phyloP scores from a whole-genome alignment of 2,113 vertebrate species.

The Oreochromis spilurus region DNA sequence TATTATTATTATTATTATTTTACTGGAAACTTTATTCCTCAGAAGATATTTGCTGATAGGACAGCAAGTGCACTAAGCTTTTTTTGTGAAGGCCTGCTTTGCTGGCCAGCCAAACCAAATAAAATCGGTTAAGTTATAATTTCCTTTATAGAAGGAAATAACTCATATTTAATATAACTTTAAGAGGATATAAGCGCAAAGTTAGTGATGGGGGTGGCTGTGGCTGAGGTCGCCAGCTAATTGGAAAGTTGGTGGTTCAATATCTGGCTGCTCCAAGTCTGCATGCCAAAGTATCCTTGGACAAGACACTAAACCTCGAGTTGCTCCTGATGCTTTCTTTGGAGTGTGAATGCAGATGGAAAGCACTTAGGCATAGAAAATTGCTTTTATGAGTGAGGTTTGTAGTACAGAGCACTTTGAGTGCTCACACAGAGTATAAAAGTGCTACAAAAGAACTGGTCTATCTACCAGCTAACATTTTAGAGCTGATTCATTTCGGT shows the following conservation, averaged over 20 bases:
- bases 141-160: neutral
- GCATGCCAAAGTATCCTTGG: neutral
- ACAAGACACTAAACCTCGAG: neutral
- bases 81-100: neutral
- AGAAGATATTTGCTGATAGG: neutral
- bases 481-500: neutral
- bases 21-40: neutral
- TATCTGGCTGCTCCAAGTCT: neutral
- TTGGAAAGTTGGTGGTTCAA: neutral
- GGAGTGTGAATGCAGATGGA: neutral
- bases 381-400: neutral
- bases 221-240: neutral
- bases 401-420: neutral
- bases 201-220: neutral
- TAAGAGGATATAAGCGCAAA: neutral
- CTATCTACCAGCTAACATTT: neutral
- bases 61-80: neutral
- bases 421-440: neutral
- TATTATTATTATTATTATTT: accelerated
- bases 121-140: neutral
- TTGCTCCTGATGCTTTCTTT: neutral
- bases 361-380: neutral
- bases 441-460: neutral
- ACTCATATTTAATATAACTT: neutral
- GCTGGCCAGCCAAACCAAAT: neutral